Evolutionary conservation across 2,797 vertebrate genomes (phyloP), one percentile per base, ranked within the genome.

Genomic region (Ibycter americanus): DNA sequence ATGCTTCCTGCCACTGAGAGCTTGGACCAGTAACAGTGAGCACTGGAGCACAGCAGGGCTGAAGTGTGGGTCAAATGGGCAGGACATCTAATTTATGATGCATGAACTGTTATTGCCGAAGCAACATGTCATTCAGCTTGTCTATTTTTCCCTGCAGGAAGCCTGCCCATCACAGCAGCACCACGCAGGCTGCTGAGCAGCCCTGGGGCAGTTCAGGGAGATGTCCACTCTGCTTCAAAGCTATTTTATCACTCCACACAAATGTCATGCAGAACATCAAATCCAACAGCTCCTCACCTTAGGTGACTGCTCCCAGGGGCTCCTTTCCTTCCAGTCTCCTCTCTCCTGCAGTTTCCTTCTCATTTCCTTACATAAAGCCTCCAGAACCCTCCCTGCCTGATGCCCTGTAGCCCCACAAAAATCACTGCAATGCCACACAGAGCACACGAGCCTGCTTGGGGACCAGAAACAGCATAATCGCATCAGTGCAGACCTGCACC

Each of bases 361-460:
- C 8, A 2, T 55, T 65, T 67, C 31, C 63, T 31, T 7, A 3
- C 5, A 6, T 2, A 5, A 54, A 63, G n/a, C 10, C 34, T 47
- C 25, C 66, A 47, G 13, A 6, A 5, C 6, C 5, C 26, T 51
- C 38, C 51, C 26, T 66, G 65, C 51, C 74, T 4, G 0, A 15
- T 8, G 25, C 26, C 82, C 38, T 29, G 38, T 4, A 59, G 51
- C n/a, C 47, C 34, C 47, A 27, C 3, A 29, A 62, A 62, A 52
- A 11, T 18, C 20, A 26, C 51, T 22, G 27, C 0, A 0, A 13
- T 16, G 52, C 38, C 42, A 40, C 2, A 0, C 26, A 8, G 31
- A 81, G 62, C 62, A 15, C 83, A 19, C 0, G 0, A 95, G 71
- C 71, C 73, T 89, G 61, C 40, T 12, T 9, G 17, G 54, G 36